Conservation (phyloP, 1,140 invertebrate species). For the Mizuhopecten yessoensis region DNA sequence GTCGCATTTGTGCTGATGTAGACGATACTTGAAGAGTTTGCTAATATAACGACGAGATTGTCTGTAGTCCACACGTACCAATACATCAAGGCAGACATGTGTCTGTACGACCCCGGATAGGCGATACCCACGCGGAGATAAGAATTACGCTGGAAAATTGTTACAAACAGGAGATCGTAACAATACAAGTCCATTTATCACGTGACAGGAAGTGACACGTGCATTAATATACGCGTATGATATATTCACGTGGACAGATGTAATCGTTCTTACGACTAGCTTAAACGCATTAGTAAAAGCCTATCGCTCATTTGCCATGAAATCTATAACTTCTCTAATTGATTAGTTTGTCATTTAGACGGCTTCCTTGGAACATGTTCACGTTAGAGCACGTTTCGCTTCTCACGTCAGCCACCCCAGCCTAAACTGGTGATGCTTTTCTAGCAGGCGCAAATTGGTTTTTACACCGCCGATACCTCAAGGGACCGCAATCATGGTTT, state of each 20-base stretch:
- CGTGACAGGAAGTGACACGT: conserved; percentile 6
- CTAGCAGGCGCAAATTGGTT: conserved; percentile 31
- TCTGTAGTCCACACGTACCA: neutral
- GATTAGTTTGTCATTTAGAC: conserved; percentile 28
- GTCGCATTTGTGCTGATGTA: conserved; percentile 21
- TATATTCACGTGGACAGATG: conserved; percentile 33
- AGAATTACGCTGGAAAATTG: neutral
- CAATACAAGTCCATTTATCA: conserved; percentile 11
- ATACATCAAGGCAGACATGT: neutral
- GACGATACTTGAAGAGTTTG: neutral
- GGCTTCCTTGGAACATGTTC: conserved; percentile 25
- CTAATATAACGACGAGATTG: neutral
- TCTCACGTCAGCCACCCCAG: conserved; percentile 7
- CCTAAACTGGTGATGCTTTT: conserved; percentile 38
- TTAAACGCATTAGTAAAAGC: conserved; percentile 28
- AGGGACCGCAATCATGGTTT: neutral
- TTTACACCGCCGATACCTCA: neutral
- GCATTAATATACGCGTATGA: conserved; percentile 38
- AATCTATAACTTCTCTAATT: conserved; percentile 40
- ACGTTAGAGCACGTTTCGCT: neutral
- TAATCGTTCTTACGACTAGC: conserved; percentile 13
- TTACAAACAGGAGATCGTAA: neutral
- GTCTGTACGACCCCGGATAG: neutral
- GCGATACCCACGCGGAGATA: neutral
- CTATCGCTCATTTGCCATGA: conserved; percentile 31